Percentiles rank a stretch among this genome's conserved stretches.
Evolutionary conservation across 2,797 vertebrate species (phyloP).

Genomic region (Taenioides sp.): DNA sequence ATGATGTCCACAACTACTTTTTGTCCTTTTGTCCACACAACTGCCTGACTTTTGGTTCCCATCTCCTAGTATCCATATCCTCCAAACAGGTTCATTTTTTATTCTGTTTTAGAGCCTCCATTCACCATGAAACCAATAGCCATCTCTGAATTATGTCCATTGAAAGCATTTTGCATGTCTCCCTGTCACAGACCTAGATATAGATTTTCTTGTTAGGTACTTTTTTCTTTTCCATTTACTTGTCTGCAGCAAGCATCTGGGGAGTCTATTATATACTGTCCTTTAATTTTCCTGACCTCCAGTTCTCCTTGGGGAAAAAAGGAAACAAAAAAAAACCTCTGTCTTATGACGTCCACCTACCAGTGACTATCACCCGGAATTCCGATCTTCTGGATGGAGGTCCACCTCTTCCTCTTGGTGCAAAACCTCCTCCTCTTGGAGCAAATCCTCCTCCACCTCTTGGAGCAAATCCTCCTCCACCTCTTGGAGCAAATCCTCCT

Average conservation of each 20-base stretch:
- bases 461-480: slow-evolving; percentile 66
- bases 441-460: slow-evolving; percentile 66
- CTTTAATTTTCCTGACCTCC: slow-evolving; percentile 44
- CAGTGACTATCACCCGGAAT: slow-evolving; percentile 91
- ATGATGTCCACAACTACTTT: slow-evolving; percentile 6
- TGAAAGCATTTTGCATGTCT: slow-evolving; percentile 38
- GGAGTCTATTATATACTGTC: slow-evolving; percentile 32
- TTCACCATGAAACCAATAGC: slow-evolving; percentile 34
- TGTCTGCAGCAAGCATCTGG: slow-evolving; percentile 12
- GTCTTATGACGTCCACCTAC: slow-evolving; percentile 76
- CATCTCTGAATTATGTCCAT: slow-evolving; percentile 35
- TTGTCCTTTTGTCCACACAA: slow-evolving; percentile 8
- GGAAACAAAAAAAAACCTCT: slow-evolving; percentile 42
- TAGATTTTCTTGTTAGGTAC: not conserved
- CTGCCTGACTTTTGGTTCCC: slow-evolving; percentile 22
- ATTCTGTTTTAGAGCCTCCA: slow-evolving; percentile 28
- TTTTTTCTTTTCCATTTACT: not conserved
- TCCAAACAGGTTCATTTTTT: slow-evolving; percentile 24
- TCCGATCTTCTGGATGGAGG: slow-evolving; percentile 91
- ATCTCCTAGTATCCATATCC: slow-evolving; percentile 23
- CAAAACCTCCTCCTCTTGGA: slow-evolving; percentile 65
- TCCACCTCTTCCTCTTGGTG: slow-evolving; percentile 84
- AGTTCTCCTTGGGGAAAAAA: slow-evolving; percentile 32
- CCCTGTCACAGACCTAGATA: slow-evolving; percentile 23
- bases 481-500: slow-evolving; percentile 44